Conservation (phyloP, 2,113 vertebrate species). For the Fregetta grallaria region DNA sequence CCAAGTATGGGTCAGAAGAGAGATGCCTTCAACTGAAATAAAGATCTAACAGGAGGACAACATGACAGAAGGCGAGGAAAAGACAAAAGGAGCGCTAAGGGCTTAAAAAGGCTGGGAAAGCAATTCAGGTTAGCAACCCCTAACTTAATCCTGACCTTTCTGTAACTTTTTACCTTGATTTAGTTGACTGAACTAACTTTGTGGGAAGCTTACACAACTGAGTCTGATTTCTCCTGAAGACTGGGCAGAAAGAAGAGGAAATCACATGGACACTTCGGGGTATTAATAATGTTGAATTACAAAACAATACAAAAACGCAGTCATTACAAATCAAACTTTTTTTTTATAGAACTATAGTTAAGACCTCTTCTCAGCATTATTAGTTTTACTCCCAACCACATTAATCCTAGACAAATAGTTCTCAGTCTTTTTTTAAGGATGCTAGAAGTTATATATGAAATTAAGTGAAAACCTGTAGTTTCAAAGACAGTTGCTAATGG, state of each 20-base stretch:
- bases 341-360: not conserved
- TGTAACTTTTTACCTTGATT: constrained; percentile 56
- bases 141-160: constrained; percentile 57
- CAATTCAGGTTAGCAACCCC: constrained; percentile 47
- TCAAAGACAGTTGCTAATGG: not conserved
- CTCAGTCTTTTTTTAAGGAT: not conserved
- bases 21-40: constrained; percentile 53
- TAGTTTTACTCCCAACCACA: not conserved
- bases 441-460: not conserved
- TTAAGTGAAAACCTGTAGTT: not conserved
- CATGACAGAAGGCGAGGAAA: constrained; percentile 23
- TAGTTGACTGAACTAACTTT: constrained; percentile 60
- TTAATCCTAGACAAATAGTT: not conserved
- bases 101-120: constrained; percentile 43
- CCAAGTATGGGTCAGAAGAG: constrained; percentile 15
- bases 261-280: not conserved
- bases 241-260: not conserved
- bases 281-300: not conserved
- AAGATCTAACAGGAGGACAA: constrained; percentile 51
- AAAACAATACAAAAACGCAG: not conserved
- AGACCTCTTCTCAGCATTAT: not conserved
- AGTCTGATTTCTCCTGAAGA: constrained; percentile 8
- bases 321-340: not conserved
- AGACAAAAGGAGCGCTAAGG: constrained; percentile 51
- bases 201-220: constrained; percentile 49